Percentiles rank a stretch among this genome's conserved stretches.
phyloP scores from a whole-genome alignment of 2,797 vertebrate species.

The Chelon labrosus region DNA sequence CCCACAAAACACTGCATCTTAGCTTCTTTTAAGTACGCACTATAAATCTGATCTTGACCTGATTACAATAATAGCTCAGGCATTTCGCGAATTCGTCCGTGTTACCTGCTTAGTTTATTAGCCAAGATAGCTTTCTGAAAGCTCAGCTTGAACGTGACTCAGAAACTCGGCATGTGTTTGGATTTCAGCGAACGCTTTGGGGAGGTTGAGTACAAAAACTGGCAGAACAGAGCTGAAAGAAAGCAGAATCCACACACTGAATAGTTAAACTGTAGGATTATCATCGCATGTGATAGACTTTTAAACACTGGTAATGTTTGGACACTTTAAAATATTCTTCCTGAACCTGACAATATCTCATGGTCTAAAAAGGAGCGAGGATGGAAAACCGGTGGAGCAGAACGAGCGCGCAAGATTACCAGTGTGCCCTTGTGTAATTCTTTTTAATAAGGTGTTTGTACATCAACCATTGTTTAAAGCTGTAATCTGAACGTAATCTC shows the following conservation, averaged over 20 bases:
- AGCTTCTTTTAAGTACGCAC: neutral
- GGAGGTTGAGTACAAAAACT: too few relatives aligned
- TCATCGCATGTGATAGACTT: too few relatives aligned
- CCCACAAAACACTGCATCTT: constrained; percentile 1
- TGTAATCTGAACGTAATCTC: constrained; percentile 76
- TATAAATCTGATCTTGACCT: constrained; percentile 11
- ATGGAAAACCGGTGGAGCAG: neutral
- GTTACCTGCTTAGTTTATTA: neutral
- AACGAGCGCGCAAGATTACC: constrained; percentile 30
- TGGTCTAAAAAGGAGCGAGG: neutral
- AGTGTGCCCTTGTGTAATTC: constrained; percentile 48
- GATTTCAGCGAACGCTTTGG: too few relatives aligned
- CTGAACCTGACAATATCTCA: too few relatives aligned
- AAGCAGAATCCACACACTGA: too few relatives aligned
- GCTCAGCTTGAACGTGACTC: too few relatives aligned
- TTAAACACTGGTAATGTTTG: too few relatives aligned
- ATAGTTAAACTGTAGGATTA: too few relatives aligned
- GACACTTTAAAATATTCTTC: neutral
- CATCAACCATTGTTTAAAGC: constrained; percentile 59
- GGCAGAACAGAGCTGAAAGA: too few relatives aligned
- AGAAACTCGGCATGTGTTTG: too few relatives aligned
- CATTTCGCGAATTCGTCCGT: neutral
- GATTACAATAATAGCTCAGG: constrained; percentile 2
- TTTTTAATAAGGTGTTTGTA: constrained; percentile 67
- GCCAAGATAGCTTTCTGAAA: neutral